phyloP scores from a whole-genome alignment of 2,797 vertebrate genomes.

The Esox lucius region DNA sequence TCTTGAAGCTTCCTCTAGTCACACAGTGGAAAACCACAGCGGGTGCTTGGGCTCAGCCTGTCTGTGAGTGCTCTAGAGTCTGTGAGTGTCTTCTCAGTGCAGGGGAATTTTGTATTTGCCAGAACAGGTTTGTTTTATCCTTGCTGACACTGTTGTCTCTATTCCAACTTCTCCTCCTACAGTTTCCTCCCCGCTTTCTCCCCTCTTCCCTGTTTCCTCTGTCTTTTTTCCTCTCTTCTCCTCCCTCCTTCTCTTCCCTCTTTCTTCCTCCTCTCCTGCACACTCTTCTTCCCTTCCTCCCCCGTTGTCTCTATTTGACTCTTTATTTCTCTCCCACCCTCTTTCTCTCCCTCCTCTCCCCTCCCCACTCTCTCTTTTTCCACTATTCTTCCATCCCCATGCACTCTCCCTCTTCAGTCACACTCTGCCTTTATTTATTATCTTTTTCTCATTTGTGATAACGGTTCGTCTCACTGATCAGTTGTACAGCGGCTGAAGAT shows the following conservation, averaged over 20 bases:
- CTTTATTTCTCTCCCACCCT: neutral
- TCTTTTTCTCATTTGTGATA: too few species aligned
- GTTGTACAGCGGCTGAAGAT: too few species aligned
- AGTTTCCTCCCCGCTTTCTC: constrained; percentile 6
- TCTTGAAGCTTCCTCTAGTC: neutral
- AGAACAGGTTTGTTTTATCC: constrained; percentile 7
- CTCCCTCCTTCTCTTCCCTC: constrained; percentile 17
- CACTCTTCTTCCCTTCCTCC: neutral
- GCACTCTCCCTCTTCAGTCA: neutral
- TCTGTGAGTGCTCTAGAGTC: neutral
- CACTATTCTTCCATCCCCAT: too few species aligned
- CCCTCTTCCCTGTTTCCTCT: constrained; percentile 21
- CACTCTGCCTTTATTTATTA: too few species aligned
- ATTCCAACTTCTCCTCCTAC: constrained; percentile 8
- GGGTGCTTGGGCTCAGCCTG: neutral
- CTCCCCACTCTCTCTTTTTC: neutral
- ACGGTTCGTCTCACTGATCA: too few species aligned
- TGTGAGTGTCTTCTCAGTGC: neutral
- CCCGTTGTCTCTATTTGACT: neutral
- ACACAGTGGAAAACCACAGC: neutral
- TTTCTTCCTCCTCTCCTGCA: constrained; percentile 21
- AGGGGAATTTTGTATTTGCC: constrained; percentile 1
- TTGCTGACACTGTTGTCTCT: constrained; percentile 7
- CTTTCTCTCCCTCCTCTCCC: neutral
- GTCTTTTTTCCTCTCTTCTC: neutral